Conservation (phyloP, 1,140 invertebrate genomes). For the Stegodyphus mimosarum region DNA sequence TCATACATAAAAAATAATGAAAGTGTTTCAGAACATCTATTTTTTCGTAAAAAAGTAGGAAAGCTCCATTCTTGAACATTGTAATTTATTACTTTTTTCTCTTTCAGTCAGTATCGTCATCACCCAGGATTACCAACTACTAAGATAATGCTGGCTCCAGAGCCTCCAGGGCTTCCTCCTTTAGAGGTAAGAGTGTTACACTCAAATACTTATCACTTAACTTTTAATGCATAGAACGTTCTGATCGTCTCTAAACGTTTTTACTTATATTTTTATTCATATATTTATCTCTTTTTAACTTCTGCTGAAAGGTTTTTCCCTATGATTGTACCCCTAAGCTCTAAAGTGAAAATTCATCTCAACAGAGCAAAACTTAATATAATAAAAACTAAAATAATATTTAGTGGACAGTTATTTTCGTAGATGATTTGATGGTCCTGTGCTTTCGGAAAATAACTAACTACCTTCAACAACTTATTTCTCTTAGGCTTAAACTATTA, state of each 20-base stretch:
- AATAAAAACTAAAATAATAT: too few species aligned
- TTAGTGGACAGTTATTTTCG: too few species aligned
- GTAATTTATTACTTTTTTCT: background rate
- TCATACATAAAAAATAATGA: background rate
- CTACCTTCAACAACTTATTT: too few species aligned
- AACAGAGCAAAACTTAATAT: too few species aligned
- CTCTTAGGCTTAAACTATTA: too few species aligned
- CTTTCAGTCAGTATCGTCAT: conserved; percentile 14
- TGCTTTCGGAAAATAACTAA: too few species aligned
- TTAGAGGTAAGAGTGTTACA: conserved; percentile 26
- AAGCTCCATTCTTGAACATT: too few species aligned
- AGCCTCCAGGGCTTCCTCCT: conserved; percentile 36
- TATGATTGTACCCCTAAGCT: background rate
- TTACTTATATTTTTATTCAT: too few species aligned
- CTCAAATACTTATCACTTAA: background rate
- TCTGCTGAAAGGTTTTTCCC: background rate
- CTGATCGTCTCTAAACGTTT: background rate
- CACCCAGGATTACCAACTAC: conserved; percentile 3
- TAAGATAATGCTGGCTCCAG: conserved; percentile 47
- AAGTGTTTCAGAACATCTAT: too few species aligned
- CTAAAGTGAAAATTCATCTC: too few species aligned
- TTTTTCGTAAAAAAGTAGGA: too few species aligned
- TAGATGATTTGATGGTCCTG: too few species aligned
- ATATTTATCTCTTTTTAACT: background rate
- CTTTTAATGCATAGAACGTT: background rate